Base-by-base conservation (phyloP, 2,888 invertebrate genomes). In the Cantharis flavilabris region DNA sequence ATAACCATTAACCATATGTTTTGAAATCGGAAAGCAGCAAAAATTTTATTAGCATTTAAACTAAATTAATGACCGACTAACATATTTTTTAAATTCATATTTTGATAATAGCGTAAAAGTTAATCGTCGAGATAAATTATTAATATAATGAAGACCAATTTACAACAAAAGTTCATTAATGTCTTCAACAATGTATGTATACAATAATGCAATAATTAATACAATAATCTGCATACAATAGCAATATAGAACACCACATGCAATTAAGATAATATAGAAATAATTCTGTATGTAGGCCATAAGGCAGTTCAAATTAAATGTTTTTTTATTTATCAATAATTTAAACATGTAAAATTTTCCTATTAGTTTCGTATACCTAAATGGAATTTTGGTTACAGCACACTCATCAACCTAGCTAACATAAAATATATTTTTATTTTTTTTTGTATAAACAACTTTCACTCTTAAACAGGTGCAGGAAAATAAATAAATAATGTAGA, bases 1-100 rank as follows among this genome's bases (percentile, higher is more conserved):
- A 11, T n/a, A 64, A 64, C 11, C 71, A 64, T 64, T 64, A 64
- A 28, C 71, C 71, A 71, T 71, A 71, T 71, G 71, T 71, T 64
- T 62, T 14, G 18, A 26, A 71, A 26, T 63, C 14, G 23, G 62
- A 63, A 64, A 71, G 23, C 26, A 23, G 65, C 20, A 16, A 67
- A 67, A 26, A 23, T 23, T 67, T 67, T 67, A 26, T 67, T 18
- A 23, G 26, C 65, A 67, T 64, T 16, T 67, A 67, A 26, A 67
- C 65, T 67, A 67, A 67, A 23, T 67, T 67, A 20, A 26, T 23
- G 49, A 26, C 23, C 49, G 13, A 70, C 49, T 70, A 70, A 49
- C 70, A 70, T 70, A 70, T 70, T 20, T 70, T 18, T 69, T 4
- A 10, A 14, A 69, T 16, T 23, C 11, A 14, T 14, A 30, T 49